phyloP scores from a whole-genome alignment of 1,140 invertebrate genomes.

The Hypsibius dujardini region DNA sequence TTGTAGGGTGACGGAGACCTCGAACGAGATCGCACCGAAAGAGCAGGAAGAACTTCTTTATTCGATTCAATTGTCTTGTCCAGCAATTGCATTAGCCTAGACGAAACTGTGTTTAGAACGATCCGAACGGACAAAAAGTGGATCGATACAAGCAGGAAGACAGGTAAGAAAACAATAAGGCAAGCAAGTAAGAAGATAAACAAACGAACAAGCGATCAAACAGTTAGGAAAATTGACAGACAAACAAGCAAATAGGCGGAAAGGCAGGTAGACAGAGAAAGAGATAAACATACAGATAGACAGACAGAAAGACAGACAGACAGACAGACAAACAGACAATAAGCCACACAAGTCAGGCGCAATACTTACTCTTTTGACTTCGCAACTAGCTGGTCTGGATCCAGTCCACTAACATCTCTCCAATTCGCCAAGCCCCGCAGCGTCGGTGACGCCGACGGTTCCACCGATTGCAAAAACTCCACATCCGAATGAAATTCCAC shows the following conservation, averaged over 20 bases:
- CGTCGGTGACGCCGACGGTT: constrained; percentile 7
- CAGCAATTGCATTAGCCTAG: neutral
- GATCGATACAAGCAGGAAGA: neutral
- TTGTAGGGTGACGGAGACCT: neutral
- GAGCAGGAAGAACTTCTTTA: neutral
- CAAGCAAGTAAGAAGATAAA: neutral
- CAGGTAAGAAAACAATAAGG: neutral
- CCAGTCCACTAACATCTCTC: neutral
- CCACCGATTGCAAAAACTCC: neutral
- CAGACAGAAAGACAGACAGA: neutral
- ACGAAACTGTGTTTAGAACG: neutral
- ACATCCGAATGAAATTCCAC: neutral
- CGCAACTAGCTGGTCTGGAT: neutral
- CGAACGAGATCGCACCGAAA: neutral
- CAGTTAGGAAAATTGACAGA: neutral
- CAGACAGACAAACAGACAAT: neutral
- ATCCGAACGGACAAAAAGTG: neutral
- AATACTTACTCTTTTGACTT: constrained; percentile 16
- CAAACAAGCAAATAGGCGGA: constrained; percentile 6
- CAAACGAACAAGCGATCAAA: neutral
- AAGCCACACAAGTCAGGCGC: neutral
- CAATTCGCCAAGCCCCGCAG: constrained; percentile 6
- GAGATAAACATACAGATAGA: neutral
- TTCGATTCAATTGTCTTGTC: neutral
- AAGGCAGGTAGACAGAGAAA: neutral